A percentile compares a stretch with the other conserved stretches of the same genome.
These are phyloP conservation scores for Parthenolecanium corni DNA, from an alignment of 2,888 invertebrate genomes.

Conservation along the genomic window DNA sequence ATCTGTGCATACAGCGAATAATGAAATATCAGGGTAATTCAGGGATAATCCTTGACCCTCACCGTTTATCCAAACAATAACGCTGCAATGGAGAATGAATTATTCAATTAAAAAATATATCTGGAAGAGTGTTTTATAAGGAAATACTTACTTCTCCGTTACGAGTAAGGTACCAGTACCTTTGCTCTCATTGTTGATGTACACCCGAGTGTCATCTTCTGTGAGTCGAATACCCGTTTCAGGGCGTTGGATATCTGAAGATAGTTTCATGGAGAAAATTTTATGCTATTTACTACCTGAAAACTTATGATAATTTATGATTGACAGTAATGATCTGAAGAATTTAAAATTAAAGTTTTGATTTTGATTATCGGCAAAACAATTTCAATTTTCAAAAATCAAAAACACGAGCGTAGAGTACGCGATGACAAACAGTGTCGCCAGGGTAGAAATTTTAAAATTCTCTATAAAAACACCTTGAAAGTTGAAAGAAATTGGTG, in stretches of 20 bases:
- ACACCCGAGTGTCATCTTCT: background rate
- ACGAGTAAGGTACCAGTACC: conserved; percentile 2
- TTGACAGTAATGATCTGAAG: too few species aligned
- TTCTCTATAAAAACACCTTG: too few species aligned
- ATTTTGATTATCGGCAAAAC: too few species aligned
- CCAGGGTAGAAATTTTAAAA: too few species aligned
- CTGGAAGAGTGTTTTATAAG: background rate
- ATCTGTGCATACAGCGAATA: conserved; percentile 19
- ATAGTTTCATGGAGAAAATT: too few species aligned
- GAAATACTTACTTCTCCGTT: conserved; percentile 2
- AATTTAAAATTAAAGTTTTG: too few species aligned
- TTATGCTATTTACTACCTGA: too few species aligned
- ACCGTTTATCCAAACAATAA: conserved; percentile 3
- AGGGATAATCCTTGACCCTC: background rate
- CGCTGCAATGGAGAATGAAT: background rate
- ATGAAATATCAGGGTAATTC: conserved; percentile 8
- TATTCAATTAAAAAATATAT: background rate
- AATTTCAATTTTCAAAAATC: too few species aligned
- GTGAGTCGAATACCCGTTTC: background rate
- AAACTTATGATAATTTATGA: too few species aligned
- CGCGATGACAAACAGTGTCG: too few species aligned
- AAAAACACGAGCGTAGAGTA: too few species aligned
- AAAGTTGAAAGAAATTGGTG: too few species aligned
- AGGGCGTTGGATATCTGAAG: background rate
- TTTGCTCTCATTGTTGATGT: conserved; percentile 2